A percentile compares a stretch with the other conserved stretches of the same genome.
Evolutionary conservation across 2,113 vertebrate genomes (phyloP).

Genomic region (Pteruthius melanotis): DNA sequence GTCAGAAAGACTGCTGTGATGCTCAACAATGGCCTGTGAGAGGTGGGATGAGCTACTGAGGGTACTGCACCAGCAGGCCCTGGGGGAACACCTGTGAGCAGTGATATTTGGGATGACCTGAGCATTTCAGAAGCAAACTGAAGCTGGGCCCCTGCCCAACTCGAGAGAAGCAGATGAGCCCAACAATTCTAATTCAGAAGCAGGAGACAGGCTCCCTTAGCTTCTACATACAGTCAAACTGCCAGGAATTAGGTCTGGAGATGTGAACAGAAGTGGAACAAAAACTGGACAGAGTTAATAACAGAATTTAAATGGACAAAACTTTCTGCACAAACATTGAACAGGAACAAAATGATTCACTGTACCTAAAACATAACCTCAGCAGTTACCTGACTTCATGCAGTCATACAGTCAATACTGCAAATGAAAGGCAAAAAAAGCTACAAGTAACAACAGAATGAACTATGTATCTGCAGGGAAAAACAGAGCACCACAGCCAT

Average conservation of each 20-base stretch:
- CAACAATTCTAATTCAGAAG: not conserved
- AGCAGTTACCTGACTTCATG: not conserved
- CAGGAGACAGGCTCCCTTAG: not conserved
- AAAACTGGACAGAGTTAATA: not conserved
- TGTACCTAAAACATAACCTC: not conserved
- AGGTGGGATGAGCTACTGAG: not conserved
- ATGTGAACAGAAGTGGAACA: not conserved
- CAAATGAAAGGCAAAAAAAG: not conserved
- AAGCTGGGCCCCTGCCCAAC: not conserved
- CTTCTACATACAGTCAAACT: not conserved
- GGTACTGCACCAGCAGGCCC: not conserved
- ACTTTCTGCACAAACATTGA: not conserved
- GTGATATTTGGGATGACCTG: fast-evolving
- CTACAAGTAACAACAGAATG: not conserved
- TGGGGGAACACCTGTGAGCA: fast-evolving
- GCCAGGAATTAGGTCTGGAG: not conserved
- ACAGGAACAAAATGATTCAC: not conserved
- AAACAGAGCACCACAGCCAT: not conserved
- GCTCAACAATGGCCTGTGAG: not conserved
- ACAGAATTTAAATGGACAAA: fast-evolving
- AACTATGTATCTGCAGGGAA: not conserved
- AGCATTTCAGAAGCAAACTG: not conserved
- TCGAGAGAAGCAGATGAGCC: not conserved
- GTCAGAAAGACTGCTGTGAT: not conserved
- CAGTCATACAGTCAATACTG: not conserved